These are phyloP conservation scores for Schlechtendalia chinensis DNA, from an alignment of 1,140 invertebrate genomes.

Conservation along the genomic window DNA sequence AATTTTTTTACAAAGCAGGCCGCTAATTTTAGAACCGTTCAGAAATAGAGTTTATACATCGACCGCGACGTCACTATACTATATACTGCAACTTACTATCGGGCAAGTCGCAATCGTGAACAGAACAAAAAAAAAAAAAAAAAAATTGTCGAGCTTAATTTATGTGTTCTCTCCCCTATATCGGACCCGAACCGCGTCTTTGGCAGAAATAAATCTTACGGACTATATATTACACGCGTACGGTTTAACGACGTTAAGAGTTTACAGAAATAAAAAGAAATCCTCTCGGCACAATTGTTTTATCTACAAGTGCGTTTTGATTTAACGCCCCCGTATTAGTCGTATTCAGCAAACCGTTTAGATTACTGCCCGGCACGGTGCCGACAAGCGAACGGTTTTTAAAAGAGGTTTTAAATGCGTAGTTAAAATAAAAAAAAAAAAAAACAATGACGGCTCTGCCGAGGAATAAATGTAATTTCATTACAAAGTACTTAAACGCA, in stretches of 20 bases:
- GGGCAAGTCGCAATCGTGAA: not conserved
- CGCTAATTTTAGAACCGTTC: constrained; percentile 46
- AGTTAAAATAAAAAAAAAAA: too few species aligned
- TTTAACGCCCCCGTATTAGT: not conserved
- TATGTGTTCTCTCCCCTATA: too few species aligned
- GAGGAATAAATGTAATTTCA: not conserved
- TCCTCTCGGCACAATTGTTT: not conserved
- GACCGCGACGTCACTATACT: constrained; percentile 10
- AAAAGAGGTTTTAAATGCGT: too few species aligned
- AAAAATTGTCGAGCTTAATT: not conserved
- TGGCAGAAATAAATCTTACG: not conserved
- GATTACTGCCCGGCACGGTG: too few species aligned
- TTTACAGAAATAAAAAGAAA: not conserved
- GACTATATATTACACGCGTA: too few species aligned
- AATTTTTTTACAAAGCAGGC: constrained; percentile 36
- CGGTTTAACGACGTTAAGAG: too few species aligned
- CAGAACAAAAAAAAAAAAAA: constrained; percentile 20
- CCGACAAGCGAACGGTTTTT: too few species aligned
- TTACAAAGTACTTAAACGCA: not conserved
- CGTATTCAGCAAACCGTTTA: not conserved
- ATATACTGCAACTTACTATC: constrained; percentile 6
- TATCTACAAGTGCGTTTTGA: not conserved
- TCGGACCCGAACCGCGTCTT: not conserved
- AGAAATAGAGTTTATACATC: constrained; percentile 40
- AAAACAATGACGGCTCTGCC: too few species aligned